Evolutionary conservation across 2,797 vertebrate species (phyloP).

Genomic region (Denticeps clupeoides): DNA sequence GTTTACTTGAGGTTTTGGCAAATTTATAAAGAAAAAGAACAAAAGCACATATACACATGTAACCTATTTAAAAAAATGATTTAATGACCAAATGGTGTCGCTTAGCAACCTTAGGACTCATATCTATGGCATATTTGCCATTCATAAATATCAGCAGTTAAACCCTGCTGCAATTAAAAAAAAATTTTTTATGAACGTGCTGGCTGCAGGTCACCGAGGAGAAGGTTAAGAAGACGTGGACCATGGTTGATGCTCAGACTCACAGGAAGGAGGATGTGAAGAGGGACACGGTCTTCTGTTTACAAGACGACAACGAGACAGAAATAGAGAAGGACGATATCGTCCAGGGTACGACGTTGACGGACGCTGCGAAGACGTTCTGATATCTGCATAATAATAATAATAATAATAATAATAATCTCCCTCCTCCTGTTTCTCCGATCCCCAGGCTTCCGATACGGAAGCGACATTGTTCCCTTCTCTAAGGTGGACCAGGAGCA

Average conservation of each 20-base stretch:
- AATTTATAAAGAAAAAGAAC: too few species aligned
- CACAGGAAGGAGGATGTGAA: slow-evolving; percentile 68
- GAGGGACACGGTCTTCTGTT: slow-evolving; percentile 81
- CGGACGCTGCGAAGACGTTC: not conserved
- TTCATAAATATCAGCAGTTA: too few species aligned
- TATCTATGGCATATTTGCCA: too few species aligned
- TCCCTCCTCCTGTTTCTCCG: too few species aligned
- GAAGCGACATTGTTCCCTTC: slow-evolving; percentile 92
- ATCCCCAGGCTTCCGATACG: slow-evolving; percentile 81
- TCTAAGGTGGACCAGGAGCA: slow-evolving; percentile 95
- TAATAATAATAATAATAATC: too few species aligned
- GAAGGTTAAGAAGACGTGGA: slow-evolving; percentile 75
- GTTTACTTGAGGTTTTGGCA: too few species aligned
- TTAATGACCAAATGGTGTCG: too few species aligned
- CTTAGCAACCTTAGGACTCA: too few species aligned
- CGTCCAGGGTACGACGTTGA: slow-evolving; percentile 70
- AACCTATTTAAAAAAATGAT: too few species aligned
- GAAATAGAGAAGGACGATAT: slow-evolving; percentile 80
- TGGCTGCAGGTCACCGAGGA: slow-evolving; percentile 70
- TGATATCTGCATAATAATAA: too few species aligned
- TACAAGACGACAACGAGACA: slow-evolving; percentile 90
- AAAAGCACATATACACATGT: too few species aligned
- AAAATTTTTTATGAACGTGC: not conserved
- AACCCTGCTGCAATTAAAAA: not conserved
- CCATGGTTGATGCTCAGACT: slow-evolving; percentile 74